Percentiles rank a stretch among this genome's conserved stretches.
phyloP scores from a whole-genome alignment of 2,888 invertebrate genomes.

The Hypomecis atomaria region DNA sequence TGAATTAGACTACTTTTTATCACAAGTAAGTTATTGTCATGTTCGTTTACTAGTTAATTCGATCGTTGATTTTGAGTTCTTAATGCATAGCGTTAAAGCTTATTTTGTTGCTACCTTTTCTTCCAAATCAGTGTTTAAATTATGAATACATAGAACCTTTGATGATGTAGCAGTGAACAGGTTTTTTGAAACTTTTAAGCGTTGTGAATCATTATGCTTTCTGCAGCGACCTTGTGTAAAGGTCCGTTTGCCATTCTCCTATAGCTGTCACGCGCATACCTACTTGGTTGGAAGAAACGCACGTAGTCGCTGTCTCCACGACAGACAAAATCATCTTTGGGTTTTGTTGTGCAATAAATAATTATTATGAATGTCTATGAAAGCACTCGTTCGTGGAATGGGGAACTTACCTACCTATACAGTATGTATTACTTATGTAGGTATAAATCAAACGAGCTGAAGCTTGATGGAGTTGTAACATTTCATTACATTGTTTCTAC shows the following conservation, averaged over 20 bases:
- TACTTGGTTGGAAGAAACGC: not conserved
- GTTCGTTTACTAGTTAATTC: not conserved
- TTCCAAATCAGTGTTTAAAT: not conserved
- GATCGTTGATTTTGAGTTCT: constrained; percentile 3
- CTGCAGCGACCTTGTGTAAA: constrained; percentile 69
- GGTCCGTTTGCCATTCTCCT: constrained; percentile 72
- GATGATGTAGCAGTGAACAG: constrained; percentile 21
- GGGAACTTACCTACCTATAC: too few species aligned
- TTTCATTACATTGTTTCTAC: too few species aligned
- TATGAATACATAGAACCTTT: not conserved
- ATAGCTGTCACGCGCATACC: constrained; percentile 61
- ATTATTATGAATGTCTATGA: too few species aligned
- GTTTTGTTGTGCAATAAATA: too few species aligned
- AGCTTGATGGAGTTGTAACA: too few species aligned
- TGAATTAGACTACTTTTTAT: constrained; percentile 47
- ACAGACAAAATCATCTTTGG: too few species aligned
- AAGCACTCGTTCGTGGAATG: too few species aligned
- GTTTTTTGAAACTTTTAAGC: constrained; percentile 33
- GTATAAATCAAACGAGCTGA: too few species aligned
- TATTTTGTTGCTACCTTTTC: constrained; percentile 2
- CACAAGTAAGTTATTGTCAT: constrained; percentile 32
- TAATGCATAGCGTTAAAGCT: not conserved
- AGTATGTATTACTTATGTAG: too few species aligned
- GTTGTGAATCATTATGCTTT: constrained; percentile 45
- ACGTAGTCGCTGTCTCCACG: constrained; percentile 1